Percentiles rank a stretch among this genome's conserved stretches.
phyloP scores from a whole-genome alignment of 2,888 invertebrate species.

The Volucella bombylans region DNA sequence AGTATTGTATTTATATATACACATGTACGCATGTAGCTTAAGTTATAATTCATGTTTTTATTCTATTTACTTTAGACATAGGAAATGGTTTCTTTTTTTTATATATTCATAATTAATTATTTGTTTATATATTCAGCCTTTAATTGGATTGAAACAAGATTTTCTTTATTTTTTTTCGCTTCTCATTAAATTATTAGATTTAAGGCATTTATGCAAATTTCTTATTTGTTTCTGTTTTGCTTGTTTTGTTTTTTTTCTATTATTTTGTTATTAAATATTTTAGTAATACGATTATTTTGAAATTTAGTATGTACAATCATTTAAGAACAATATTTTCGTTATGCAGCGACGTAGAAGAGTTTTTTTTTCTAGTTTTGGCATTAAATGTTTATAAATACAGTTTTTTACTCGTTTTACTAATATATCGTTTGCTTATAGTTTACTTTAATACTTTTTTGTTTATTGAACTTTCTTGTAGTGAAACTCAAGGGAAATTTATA shows the following conservation, averaged over 20 bases:
- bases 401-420: slow-evolving; percentile 15
- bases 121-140: slow-evolving; percentile 54
- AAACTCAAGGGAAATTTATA: slow-evolving; percentile 40
- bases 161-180: slow-evolving; percentile 58
- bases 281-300: slow-evolving; percentile 9
- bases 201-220: slow-evolving; percentile 55
- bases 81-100: slow-evolving; percentile 49
- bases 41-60: not conserved
- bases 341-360: slow-evolving; percentile 13
- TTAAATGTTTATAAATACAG: slow-evolving; percentile 34
- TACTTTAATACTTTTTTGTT: slow-evolving; percentile 36
- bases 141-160: slow-evolving; percentile 70
- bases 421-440: slow-evolving; percentile 8
- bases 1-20: slow-evolving; percentile 12
- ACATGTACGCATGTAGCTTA: slow-evolving; percentile 9
- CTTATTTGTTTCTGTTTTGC: slow-evolving; percentile 26
- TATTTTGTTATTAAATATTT: not conserved
- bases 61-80: slow-evolving; percentile 22
- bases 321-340: slow-evolving; percentile 16
- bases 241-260: not conserved
- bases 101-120: slow-evolving; percentile 52
- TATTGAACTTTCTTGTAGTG: slow-evolving; percentile 55
- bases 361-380: slow-evolving; percentile 39
- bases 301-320: slow-evolving; percentile 31
- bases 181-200: slow-evolving; percentile 50